These are phyloP conservation scores for Pseudanteris insignis DNA, from an alignment of 2,888 invertebrate genomes.

Conservation along the genomic window DNA sequence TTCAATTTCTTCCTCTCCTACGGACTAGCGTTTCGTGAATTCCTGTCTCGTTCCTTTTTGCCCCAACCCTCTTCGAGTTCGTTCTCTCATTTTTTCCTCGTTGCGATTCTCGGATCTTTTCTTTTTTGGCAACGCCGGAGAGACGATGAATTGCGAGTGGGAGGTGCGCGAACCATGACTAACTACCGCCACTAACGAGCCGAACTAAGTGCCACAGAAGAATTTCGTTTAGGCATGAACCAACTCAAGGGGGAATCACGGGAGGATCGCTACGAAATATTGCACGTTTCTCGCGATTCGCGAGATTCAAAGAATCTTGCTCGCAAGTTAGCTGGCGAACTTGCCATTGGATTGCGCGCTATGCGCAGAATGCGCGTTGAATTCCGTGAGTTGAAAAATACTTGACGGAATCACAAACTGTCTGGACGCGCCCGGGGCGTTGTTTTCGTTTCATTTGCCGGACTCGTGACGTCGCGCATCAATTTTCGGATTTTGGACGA, in stretches of 20 bases:
- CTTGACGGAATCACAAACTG: too few species aligned
- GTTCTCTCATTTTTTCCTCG: too few species aligned
- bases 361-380: constrained; percentile 35
- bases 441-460: too few species aligned
- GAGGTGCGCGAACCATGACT: constrained; percentile 56
- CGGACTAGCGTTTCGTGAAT: too few species aligned
- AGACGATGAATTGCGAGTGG: constrained; percentile 5
- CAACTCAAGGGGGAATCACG: constrained; percentile 40
- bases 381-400: constrained; percentile 20
- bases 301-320: constrained; percentile 36
- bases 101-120: too few species aligned
- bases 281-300: constrained; percentile 31
- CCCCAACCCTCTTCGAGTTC: too few species aligned
- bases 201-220: constrained; percentile 53
- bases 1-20: too few species aligned
- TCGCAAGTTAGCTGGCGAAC: constrained; percentile 33
- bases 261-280: constrained; percentile 40
- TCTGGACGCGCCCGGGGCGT: too few species aligned
- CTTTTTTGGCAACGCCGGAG: too few species aligned
- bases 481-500: too few species aligned
- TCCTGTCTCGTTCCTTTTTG: too few species aligned
- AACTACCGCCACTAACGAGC: constrained; percentile 63
- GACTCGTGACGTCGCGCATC: too few species aligned
- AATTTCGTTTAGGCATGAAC: constrained; percentile 52
- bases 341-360: constrained; percentile 27